Conservation (phyloP, 1,140 invertebrate species). For the Choristoneura fumiferana region DNA sequence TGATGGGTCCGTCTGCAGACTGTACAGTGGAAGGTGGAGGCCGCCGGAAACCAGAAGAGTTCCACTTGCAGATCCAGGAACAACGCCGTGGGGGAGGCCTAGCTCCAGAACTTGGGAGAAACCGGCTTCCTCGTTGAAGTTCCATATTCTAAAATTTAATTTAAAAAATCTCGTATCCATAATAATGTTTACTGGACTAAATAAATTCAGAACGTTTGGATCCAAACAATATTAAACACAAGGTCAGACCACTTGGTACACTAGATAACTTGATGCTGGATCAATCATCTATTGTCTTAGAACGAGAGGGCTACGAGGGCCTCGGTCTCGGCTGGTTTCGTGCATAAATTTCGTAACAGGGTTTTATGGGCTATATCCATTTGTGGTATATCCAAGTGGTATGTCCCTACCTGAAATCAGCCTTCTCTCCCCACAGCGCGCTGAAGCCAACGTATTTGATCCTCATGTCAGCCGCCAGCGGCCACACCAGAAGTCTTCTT, state of each 20-base stretch:
- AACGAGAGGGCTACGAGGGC: too few species aligned
- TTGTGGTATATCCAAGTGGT: too few species aligned
- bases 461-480: constrained; percentile 78
- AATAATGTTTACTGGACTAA: too few species aligned
- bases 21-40: constrained; percentile 76
- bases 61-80: constrained; percentile 81
- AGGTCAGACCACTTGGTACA: too few species aligned
- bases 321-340: too few species aligned
- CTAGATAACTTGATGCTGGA: too few species aligned
- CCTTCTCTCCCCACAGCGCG: constrained; percentile 80
- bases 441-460: constrained; percentile 81
- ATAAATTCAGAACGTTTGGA: too few species aligned
- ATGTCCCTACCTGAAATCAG: constrained; percentile 82
- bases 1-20: constrained; percentile 48
- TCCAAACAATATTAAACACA: too few species aligned
- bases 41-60: constrained; percentile 80
- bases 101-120: constrained; percentile 83
- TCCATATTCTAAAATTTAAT: constrained; percentile 79
- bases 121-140: constrained; percentile 83
- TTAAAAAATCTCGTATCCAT: too few species aligned
- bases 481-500: constrained; percentile 77
- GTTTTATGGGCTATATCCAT: too few species aligned
- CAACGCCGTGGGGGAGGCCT: constrained; percentile 80
- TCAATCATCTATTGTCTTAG: too few species aligned
- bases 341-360: too few species aligned